Evolutionary conservation across 1,140 invertebrate genomes (phyloP).

Genomic region (Thaumetopoea pityocampa): DNA sequence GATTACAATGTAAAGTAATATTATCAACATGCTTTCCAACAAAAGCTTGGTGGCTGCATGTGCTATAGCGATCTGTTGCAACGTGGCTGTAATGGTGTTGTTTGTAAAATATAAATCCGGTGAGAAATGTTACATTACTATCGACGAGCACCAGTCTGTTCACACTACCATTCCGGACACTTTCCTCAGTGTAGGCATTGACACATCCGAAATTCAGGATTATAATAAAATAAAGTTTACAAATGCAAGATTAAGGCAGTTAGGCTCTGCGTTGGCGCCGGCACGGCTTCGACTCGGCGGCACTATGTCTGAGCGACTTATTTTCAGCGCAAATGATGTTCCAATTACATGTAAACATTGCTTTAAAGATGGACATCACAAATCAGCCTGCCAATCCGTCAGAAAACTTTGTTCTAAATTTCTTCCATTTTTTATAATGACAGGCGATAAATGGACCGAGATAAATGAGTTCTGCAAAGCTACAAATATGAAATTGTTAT

Average conservation of each 20-base stretch:
- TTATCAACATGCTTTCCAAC: slow-evolving; percentile 52
- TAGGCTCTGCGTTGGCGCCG: slow-evolving; percentile 77
- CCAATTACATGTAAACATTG: slow-evolving; percentile 43
- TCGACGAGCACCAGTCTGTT: slow-evolving; percentile 44
- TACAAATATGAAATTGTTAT: slow-evolving; percentile 78
- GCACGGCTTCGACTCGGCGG: slow-evolving; percentile 81
- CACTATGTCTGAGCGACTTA: slow-evolving; percentile 80
- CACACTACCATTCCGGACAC: slow-evolving; percentile 39
- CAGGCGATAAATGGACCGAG: slow-evolving; percentile 73
- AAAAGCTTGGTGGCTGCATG: slow-evolving; percentile 52
- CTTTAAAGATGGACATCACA: slow-evolving; percentile 25
- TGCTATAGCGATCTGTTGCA: slow-evolving; percentile 48
- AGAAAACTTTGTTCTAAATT: slow-evolving; percentile 57
- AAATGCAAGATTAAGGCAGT: slow-evolving; percentile 68
- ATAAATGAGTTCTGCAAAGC: slow-evolving; percentile 79
- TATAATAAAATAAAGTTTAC: slow-evolving; percentile 52
- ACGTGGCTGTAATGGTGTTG: slow-evolving; percentile 43
- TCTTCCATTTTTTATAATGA: slow-evolving; percentile 71
- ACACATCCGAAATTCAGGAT: slow-evolving; percentile 57
- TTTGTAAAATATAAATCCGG: slow-evolving; percentile 55
- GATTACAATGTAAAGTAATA: slow-evolving; percentile 7
- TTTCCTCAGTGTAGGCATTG: slow-evolving; percentile 68
- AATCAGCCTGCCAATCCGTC: slow-evolving; percentile 35
- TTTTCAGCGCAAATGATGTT: slow-evolving; percentile 70
- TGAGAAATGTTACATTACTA: slow-evolving; percentile 50